Base-by-base conservation (phyloP, 92 coral and sea anemone species). In the Montipora capitata region DNA sequence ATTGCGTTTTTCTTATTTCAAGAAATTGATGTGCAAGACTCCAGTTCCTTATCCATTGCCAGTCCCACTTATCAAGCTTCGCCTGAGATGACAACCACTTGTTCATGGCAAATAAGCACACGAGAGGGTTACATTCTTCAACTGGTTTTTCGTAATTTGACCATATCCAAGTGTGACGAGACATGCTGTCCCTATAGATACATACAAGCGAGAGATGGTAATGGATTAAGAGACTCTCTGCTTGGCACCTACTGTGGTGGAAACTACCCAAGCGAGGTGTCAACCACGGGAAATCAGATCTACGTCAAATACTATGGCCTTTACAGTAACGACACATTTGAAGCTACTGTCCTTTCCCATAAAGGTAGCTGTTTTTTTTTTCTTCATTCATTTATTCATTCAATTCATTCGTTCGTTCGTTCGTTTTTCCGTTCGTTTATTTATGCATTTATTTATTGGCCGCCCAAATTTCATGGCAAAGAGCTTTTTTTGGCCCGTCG, bases 61-160 rank as follows among this genome's bases (percentile, higher is more conserved):
- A 52, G 44, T n/a, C 42, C 79, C 17, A 10, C 9, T 10, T 13
- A 12, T 14, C 64, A 49, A 4, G 2, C 35, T 45, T 15, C 63
- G 51, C 61, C 78, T 4, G 42, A 12, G 16, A 52, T 38, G 44
- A n/a, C 16, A 58, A 58, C 64, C 17, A 74, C 64, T 7, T 74
- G 79, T 41, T 49, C 64, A 12, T 74, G 79, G 79, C 16, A 74
- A 20, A 51, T 74, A 18, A 5, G 14, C 44, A 74, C 79, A 14
- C 12, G 63, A 45, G n/a, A 74, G n/a, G 79, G 79, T 74, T 74
- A 74, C 79, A 74, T 14, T 18, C 64, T 74, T 11, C 62, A 49
- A 18, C 79, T 74, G 43, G 52, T 11, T 5, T 18, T 74, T 14
- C 43, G 35, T 2, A 39, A 74, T 1, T 27, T 74, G 65, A 8